Base-by-base conservation (phyloP, 2,888 invertebrate species). In the Andrena flavipes region DNA sequence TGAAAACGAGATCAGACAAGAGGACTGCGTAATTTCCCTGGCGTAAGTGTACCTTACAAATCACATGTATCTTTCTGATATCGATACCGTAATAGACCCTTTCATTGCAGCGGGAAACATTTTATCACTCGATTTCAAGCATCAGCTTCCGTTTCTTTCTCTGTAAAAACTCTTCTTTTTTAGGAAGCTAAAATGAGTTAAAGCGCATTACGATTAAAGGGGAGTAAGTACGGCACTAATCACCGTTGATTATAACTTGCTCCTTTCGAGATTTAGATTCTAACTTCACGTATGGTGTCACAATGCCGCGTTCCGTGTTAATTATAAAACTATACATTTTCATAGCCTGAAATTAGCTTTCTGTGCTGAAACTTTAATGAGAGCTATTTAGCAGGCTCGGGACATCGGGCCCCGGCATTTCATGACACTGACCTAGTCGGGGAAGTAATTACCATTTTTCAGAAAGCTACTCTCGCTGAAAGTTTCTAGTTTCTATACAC, bases 41-140 rank as follows among this genome's bases (percentile, higher is more conserved):
- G 8, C 8, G 82, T 80, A 60, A 76, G 71, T 71, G 49, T 8
- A 64, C 29, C 6, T 8, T 16, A 49, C 4, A 10, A 67, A 48
- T 76, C n/a, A 13, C 48, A n/a, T 49, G 29, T 10, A 35, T 60
- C 20, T 59, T 77, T 73, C 33, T 3, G 23, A n/a, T 16, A 42
- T 59, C 10, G 42, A 26, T 8, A 7, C 4, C 60, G 30, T n/a
- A 26, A 16, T 20, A 16, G n/a, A 7, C n/a, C n/a, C 0, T n/a
- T 30, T 60, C 20, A 7, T 8, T 23, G 13, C 6, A 13, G 16
- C 42, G 23, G 2, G 23, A 26, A 35, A 33, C 13, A 13, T 5
- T 42, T 42, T 20, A 13, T 16, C 33, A n/a, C 5, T 7, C 6
- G n/a, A 69, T 42, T 59, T n/a, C n/a, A n/a, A 33, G 3, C 6